Percentiles rank a stretch among this genome's conserved stretches.
Evolutionary conservation across 2,797 vertebrate genomes (phyloP).

Genomic region (Adelosebastes latens): DNA sequence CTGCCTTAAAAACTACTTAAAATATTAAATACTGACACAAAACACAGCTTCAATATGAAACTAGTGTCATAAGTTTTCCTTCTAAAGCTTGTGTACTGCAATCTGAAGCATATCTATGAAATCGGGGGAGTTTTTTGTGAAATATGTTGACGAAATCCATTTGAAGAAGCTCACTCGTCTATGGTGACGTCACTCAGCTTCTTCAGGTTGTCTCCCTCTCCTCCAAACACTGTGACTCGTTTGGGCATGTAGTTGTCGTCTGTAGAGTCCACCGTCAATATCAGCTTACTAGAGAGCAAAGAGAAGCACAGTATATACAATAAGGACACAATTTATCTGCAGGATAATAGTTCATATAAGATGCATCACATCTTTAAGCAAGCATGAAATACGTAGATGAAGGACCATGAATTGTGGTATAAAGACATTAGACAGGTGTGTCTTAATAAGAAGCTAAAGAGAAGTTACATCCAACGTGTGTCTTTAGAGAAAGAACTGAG

Average conservation of each 20-base stretch:
- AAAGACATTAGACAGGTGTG: background rate
- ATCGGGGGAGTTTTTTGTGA: too few relatives aligned
- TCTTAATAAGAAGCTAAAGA: background rate
- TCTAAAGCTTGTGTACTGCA: background rate
- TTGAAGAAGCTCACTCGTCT: conserved; percentile 88
- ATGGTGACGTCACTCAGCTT: conserved; percentile 93
- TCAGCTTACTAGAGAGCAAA: conserved; percentile 86
- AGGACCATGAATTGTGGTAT: background rate
- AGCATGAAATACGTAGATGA: background rate
- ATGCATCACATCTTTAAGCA: background rate
- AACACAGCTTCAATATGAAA: background rate
- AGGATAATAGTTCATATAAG: background rate
- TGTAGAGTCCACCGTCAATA: conserved; percentile 93
- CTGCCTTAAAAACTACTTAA: background rate
- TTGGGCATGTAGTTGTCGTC: conserved; percentile 99
- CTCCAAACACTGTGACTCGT: conserved; percentile 90
- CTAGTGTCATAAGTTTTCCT: background rate
- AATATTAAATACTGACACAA: background rate
- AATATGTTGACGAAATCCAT: background rate
- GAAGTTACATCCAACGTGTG: background rate
- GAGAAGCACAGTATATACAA: background rate
- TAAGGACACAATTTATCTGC: background rate
- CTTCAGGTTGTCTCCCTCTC: conserved; percentile 93
- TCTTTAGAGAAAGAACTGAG: background rate
- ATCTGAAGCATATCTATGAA: background rate